Base-by-base conservation (phyloP, 2,888 invertebrate species). In the Himalopsyche tibetana region DNA sequence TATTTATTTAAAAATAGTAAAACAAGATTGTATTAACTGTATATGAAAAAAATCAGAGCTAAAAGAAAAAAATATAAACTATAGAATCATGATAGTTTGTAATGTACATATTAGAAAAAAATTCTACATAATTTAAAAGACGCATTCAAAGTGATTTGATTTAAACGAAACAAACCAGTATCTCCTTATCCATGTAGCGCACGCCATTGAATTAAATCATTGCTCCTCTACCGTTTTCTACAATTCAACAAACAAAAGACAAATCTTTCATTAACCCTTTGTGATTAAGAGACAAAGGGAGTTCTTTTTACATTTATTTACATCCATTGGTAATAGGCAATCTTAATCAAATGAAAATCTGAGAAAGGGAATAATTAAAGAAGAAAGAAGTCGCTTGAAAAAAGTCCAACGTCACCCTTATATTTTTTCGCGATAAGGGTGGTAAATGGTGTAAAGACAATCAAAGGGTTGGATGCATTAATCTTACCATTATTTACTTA, bases 301-400 rank as follows among this genome's bases (percentile, higher is more conserved):
- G 55, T 45, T 85, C 84, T 88, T 87, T 86, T 86, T 86, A 86
- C 86, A 83, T 87, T 85, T 88, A 87, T 88, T 88, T 88, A 85
- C 87, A 83, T 86, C 87, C 88, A 87, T 87, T 88, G 88, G 87
- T 84, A 87, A 86, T 86, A 86, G 87, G 85, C 85, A 87, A 86
- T 87, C 84, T 88, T 88, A 88, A 88, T 88, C 88, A 88, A 88
- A 88, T 88, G 88, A 88, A 88, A 87, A 88, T 87, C 87, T 79
- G 84, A 85, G 84, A 87, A 85, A 85, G 80, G 82, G 82, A 81
- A 80, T 87, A 87, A 86, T 86, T 85, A 87, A 85, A 88, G 86
- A 86, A 80, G 84, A 88, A 88, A 84, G 79, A 84, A 88, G 86
- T 86, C 86, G 87, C 80, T 84, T 86, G 86, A 87, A 86, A 84